Evolutionary conservation across 2,113 vertebrate species (phyloP).

Genomic region (Rhea pennata): DNA sequence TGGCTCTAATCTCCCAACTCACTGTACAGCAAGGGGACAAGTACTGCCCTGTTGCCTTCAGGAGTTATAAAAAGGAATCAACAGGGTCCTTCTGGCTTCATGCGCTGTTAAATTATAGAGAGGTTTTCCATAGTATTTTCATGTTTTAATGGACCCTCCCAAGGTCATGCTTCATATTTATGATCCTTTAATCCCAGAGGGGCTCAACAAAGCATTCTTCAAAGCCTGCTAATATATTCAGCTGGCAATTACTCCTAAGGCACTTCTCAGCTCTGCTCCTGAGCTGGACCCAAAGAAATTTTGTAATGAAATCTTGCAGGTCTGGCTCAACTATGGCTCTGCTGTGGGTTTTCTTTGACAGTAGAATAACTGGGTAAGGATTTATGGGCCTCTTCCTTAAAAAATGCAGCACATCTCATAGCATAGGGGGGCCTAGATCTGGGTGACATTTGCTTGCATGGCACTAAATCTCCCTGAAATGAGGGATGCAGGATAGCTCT

Average conservation of each 20-base stretch:
- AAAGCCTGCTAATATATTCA: background rate
- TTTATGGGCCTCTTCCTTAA: background rate
- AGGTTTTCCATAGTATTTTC: background rate
- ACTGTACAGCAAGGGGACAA: background rate
- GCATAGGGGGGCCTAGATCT: background rate
- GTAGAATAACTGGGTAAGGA: background rate
- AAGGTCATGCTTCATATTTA: background rate
- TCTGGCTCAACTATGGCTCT: background rate
- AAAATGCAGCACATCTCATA: background rate
- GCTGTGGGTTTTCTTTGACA: background rate
- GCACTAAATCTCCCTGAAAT: background rate
- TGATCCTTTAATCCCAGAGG: background rate
- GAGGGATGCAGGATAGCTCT: background rate
- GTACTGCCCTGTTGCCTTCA: background rate
- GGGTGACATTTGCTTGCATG: background rate
- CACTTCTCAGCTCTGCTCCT: background rate
- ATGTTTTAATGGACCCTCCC: background rate
- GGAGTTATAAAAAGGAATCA: background rate
- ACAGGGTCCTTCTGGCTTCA: background rate
- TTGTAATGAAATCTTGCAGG: background rate
- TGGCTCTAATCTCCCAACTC: background rate
- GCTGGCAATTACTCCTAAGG: background rate
- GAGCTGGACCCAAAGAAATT: fast-evolving
- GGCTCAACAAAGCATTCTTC: background rate
- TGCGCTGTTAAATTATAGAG: background rate